A percentile compares a stretch with the other conserved stretches of the same genome.
Evolutionary conservation across 2,113 vertebrate genomes (phyloP).

Genomic region (Colaptes auratus): DNA sequence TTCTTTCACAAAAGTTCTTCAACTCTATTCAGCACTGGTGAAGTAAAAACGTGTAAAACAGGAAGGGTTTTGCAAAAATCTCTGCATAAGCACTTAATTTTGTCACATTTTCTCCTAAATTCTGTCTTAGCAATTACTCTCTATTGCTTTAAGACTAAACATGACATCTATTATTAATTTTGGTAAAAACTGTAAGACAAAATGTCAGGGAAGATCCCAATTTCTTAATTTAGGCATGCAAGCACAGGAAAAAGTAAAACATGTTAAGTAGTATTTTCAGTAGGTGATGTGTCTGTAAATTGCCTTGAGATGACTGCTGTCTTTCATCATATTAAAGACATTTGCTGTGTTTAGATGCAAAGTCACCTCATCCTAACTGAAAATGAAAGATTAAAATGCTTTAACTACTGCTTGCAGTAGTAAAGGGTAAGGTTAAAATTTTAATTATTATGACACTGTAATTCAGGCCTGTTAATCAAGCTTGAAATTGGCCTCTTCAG

Average conservation of each 20-base stretch:
- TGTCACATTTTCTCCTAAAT: background rate
- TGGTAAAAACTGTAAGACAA: background rate
- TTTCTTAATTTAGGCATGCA: background rate
- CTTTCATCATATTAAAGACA: background rate
- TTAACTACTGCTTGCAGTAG: background rate
- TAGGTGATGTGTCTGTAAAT: background rate
- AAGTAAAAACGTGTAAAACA: background rate
- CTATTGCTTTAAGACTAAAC: background rate
- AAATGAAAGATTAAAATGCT: background rate
- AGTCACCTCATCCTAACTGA: background rate
- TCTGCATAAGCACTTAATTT: background rate
- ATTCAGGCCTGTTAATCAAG: background rate
- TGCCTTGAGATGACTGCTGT: background rate
- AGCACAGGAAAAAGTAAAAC: background rate
- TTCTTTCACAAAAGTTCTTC: background rate
- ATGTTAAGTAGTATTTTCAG: background rate
- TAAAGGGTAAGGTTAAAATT: background rate
- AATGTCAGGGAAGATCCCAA: background rate
- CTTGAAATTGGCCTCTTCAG: background rate
- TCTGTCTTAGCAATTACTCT: background rate
- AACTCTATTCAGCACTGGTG: background rate
- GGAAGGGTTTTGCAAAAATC: background rate
- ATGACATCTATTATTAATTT: background rate
- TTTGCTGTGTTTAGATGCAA: background rate
- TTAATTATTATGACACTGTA: background rate